A percentile compares a stretch with the other conserved stretches of the same genome.
These are phyloP conservation scores for Blennius ocellaris DNA, from an alignment of 2,113 vertebrate genomes.

Conservation along the genomic window DNA sequence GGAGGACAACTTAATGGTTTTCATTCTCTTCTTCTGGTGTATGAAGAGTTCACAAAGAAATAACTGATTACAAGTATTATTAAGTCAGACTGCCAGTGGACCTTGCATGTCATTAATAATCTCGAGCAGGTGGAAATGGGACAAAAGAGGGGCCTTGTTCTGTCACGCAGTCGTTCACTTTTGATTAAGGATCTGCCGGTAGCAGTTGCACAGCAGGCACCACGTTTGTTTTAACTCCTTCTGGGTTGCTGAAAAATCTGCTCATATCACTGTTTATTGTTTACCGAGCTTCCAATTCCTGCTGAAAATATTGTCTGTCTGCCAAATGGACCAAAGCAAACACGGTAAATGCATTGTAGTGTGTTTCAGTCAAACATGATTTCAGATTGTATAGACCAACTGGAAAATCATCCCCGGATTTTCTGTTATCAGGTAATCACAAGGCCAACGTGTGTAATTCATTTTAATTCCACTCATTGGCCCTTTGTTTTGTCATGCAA, in stretches of 20 bases:
- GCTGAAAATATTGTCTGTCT: neutral
- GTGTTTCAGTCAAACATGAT: no score
- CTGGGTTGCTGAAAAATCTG: neutral
- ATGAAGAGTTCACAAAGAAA: neutral
- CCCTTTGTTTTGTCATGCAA: neutral
- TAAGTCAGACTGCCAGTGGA: neutral
- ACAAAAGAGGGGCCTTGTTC: neutral
- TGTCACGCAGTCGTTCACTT: neutral
- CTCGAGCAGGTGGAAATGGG: neutral
- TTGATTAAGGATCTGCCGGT: neutral
- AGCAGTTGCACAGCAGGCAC: no score
- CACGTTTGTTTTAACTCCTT: neutral
- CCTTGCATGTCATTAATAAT: neutral
- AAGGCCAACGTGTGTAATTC: neutral
- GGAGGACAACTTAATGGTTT: neutral
- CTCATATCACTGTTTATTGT: neutral
- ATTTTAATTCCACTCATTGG: slow-evolving; percentile 3
- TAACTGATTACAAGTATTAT: neutral
- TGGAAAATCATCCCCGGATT: no score
- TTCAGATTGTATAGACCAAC: no score
- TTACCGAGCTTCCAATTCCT: neutral
- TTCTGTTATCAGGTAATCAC: neutral
- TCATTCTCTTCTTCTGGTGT: neutral
- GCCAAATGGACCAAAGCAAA: neutral
- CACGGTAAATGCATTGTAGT: neutral